Evolutionary conservation across 2,113 vertebrate genomes (phyloP), one percentile per base, ranked within the genome.

Genomic region (Hippocampus comes): DNA sequence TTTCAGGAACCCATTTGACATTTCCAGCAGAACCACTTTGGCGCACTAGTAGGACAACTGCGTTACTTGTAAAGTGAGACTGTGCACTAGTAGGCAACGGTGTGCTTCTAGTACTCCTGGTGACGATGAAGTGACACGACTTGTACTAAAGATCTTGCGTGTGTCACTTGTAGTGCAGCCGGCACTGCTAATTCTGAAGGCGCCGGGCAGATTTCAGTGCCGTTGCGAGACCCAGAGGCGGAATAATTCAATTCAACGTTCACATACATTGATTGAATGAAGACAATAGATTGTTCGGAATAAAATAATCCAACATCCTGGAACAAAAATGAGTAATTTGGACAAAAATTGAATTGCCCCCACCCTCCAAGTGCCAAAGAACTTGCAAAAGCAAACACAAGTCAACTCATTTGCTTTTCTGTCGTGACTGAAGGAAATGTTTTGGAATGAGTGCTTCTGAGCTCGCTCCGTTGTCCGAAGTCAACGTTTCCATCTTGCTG

Each of bases 401-500:
- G 49, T 51, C 48, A 49, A 11, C 11, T 9, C 12, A 59, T 59
- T 30, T 30, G 30, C 30, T 30, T 30, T 46, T 10, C 11, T 46
- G 43, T 12, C 5, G 9, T 57, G 11, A 4, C n/a, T n/a, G 21
- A 21, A 42, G 12, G 21, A 12, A 43, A 42, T 23, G 41, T 43
- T 1, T 23, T 9, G n/a, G n/a, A 23, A 65, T 65, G n/a, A 48
- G n/a, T 9, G 12, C 6, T 66, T 43, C 12, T 23, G 1, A 8
- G 2, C 20, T 65, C n/a, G 63, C 27, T 38, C 17, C 53, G 53
- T 55, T n/a, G 8, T 55, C 53, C 21, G 21, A 14, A 63, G 30
- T 46, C 3, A 65, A 46, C 42, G 14, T 82, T 83, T 82, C 69
- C 11, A 71, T 48, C 59, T 64, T 48, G 63, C 63, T 65, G 86